Base-by-base conservation (phyloP, 2,797 vertebrate species). In the Fistularia tabacaria region DNA sequence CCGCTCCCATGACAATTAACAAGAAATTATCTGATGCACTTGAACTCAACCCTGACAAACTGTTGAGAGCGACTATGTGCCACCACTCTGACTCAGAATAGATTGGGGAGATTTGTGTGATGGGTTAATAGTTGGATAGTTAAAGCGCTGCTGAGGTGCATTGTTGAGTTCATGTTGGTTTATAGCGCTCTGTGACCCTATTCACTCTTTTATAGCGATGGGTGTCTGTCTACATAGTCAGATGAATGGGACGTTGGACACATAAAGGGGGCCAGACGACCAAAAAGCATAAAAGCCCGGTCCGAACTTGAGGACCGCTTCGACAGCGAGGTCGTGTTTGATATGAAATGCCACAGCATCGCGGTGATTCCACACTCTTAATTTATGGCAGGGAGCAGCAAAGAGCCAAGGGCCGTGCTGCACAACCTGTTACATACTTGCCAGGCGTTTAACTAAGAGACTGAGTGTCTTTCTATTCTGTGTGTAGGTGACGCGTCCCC, bases 401-500 rank as follows among this genome's bases (percentile, higher is more conserved):
- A 54, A 54, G 54, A 57, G 43, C 54, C 3, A 42, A 59, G 9
- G 43, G 56, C 55, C 60, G n/a, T 9, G 59, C 76, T 67, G 65
- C 70, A 59, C 65, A 74, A 85, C 76, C 74, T 80, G 80, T 67
- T 77, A 44, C 71, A 67, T 53, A 54, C 66, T 64, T 55, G 67
- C 64, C 62, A 59, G 7, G 25, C 25, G 61, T 61, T 64, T 15
- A 43, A 75, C 76, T 25, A 74, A 64, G 60, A 62, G 77, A 71
- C 79, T 52, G 56, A 78, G 53, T 74, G 71, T 76, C 82, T 77
- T 64, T 73, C 72, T 79, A 57, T 69, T 83, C 71, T 77, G 62
- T 69, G 66, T 50, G 71, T 70, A 73, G 79, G 81, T 86, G 86
- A 88, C 82, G 83, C 67, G 77, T 83, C 76, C 69, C 72, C 80